Conservation (phyloP, 2,888 invertebrate species). For the Drosophila atroscutellata region DNA sequence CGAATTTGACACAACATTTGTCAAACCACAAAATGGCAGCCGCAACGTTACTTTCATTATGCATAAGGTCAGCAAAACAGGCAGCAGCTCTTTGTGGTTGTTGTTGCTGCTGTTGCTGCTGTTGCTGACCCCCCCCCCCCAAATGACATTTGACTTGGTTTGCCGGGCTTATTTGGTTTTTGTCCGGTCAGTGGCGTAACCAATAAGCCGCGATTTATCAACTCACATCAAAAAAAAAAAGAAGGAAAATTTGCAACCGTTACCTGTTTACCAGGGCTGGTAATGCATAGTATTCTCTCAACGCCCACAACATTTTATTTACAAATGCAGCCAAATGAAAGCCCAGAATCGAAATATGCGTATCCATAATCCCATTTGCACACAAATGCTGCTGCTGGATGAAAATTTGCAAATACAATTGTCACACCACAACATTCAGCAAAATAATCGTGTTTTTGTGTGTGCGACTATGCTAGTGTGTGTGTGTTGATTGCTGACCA, state of each 20-base stretch:
- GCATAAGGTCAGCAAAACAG: constrained; percentile 70
- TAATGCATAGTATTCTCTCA: constrained; percentile 1
- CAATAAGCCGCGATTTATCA: constrained; percentile 74
- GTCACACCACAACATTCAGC: constrained; percentile 43
- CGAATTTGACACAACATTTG: constrained; percentile 81
- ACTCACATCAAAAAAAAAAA: constrained; percentile 18
- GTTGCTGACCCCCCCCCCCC: constrained; percentile 28
- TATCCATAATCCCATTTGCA: constrained; percentile 64
- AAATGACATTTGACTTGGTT: constrained; percentile 69
- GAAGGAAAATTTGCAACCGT: constrained; percentile 31
- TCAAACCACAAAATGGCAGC: constrained; percentile 80
- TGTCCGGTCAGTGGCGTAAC: constrained; percentile 52
- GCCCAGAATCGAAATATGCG: constrained; percentile 45
- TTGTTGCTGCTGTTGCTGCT: constrained; percentile 23
- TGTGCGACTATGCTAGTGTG: constrained; percentile 1
- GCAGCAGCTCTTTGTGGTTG: constrained; percentile 18
- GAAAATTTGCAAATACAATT: constrained; percentile 72
- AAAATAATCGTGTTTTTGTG: constrained; percentile 13
- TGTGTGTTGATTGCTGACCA: constrained; percentile 32
- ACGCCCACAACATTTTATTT: constrained; percentile 30
- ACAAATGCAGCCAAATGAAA: constrained; percentile 15
- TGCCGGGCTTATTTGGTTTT: constrained; percentile 40
- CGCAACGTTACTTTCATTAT: constrained; percentile 81
- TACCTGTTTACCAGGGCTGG: not conserved
- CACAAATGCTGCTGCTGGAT: constrained; percentile 8